Base-by-base conservation (phyloP, 2,797 vertebrate genomes). In the Poeciliopsis paucimaculata region DNA sequence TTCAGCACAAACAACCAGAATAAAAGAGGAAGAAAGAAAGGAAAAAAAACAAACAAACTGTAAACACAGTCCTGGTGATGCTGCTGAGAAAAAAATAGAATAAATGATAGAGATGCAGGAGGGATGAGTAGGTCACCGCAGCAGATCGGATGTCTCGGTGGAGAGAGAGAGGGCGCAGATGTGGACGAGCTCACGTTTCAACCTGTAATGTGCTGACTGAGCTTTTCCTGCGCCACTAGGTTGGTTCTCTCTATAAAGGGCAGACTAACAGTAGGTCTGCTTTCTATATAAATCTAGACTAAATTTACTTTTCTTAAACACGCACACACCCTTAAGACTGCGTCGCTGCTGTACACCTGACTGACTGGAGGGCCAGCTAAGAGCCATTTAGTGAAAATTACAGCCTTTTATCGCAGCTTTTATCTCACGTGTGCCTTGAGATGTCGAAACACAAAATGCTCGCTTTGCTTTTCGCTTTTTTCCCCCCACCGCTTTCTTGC, bases 281-380 rank as follows among this genome's bases (percentile, higher is more conserved):
- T 86, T 91, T 90, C 87, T 91, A 86, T 91, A 91, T 92, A 94
- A 95, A 91, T 88, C 92, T 90, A 93, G 92, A 87, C 92, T 93
- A 86, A 94, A 94, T 94, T 90, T 77, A 81, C 87, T 90, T 82
- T 88, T 86, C 88, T 84, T 90, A 92, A 93, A 90, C 89, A 90
- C 4, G 64, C 90, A 94, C 93, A 92, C 93, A 79, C 90, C 88
- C 94, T 91, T 71, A 28, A 87, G 93, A 89, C 90, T 89, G 83
- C 89, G 85, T 78, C 83, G 85, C 79, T 80, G 47, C 77, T 83
- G 78, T 81, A 75, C 87, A 93, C 92, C 91, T 90, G 91, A 90
- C 84, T 68, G 85, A 53, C 73, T 84, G 80, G 74, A 87, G 66
- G 71, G 73, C 31, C 75, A 87, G 90, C 91, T 92, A 89, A 80